Base-by-base conservation (phyloP, 2,888 invertebrate species). In the Xestia c-nigrum region DNA sequence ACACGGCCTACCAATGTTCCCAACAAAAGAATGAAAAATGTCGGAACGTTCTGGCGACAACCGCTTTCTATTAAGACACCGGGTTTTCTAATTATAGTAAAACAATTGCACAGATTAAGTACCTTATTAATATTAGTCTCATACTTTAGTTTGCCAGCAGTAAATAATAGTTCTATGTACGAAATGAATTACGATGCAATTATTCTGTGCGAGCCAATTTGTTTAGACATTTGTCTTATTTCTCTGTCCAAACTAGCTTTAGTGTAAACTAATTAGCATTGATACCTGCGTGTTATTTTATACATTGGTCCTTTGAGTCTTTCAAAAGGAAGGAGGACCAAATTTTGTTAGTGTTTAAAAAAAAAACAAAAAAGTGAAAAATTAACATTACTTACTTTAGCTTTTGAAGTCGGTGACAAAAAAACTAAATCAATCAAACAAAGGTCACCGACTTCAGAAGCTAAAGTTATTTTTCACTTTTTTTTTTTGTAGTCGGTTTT, bases 141-240 rank as follows among this genome's bases (percentile, higher is more conserved):
- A 68, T 72, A 68, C 40, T 64, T 50, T 52, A 79, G n/a, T 21
- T 3, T 2, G 38, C 16, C 10, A 57, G 55, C 47, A 50, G 59
- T 70, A 67, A 80, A 75, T 75, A 79, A 79, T 67, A 72, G n/a
- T 72, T 50, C 47, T 50, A 50, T 50, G 47, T 59, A 57, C 50
- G 47, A 72, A 50, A 79, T 75, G 65, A 83, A 59, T 72, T 59
- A 83, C 40, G 72, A 80, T 52, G 72, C 76, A 67, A 80, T 83
- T 76, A 76, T 75, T 83, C 63, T 59, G 65, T 66, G 59, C 40
- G 14, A 10, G 50, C 69, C 72, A 76, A 83, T 83, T 83, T 80
- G 84, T 72, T 55, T 21, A 21, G 57, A 40, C 80, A 70, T 83
- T 79, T 72, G 55, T 83, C 69, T 70, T 80, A 72, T 64, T 67